These are phyloP conservation scores for Drosophila sp. DNA, from an alignment of 1,140 invertebrate genomes.

Conservation along the genomic window DNA sequence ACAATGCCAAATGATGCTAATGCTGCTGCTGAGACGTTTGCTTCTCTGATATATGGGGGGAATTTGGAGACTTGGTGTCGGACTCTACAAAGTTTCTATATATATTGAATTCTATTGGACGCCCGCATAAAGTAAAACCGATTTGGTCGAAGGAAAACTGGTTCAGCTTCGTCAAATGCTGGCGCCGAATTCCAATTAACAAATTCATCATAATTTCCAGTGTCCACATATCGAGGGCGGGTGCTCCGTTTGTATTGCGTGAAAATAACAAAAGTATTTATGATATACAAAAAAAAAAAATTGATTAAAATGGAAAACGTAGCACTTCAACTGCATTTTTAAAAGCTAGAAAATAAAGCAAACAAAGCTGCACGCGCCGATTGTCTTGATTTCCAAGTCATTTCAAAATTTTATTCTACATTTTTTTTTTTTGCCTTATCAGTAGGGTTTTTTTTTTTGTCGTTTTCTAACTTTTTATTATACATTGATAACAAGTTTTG, in stretches of 20 bases:
- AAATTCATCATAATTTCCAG: conserved; percentile 80
- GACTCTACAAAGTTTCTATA: neutral
- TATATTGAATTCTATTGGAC: conserved; percentile 1
- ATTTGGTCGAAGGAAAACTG: conserved; percentile 51
- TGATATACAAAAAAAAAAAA: conserved; percentile 24
- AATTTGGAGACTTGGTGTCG: conserved; percentile 28
- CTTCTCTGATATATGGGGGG: conserved; percentile 39
- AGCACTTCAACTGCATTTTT: conserved; percentile 28
- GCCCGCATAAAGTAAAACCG: conserved; percentile 28
- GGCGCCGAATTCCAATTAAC: conserved; percentile 76
- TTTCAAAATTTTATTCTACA: conserved; percentile 23
- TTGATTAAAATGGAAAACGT: neutral
- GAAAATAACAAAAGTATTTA: conserved; percentile 33
- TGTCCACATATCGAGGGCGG: conserved; percentile 60
- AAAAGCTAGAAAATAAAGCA: conserved; percentile 28
- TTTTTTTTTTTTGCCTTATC: conserved; percentile 54
- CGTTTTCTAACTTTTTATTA: conserved; percentile 74
- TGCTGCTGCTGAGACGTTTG: conserved; percentile 19
- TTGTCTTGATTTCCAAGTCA: conserved; percentile 30
- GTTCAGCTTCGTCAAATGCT: conserved; percentile 55
- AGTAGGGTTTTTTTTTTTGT: conserved; percentile 44
- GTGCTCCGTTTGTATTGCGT: conserved; percentile 1
- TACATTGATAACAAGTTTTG: conserved; percentile 71
- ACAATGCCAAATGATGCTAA: conserved; percentile 75
- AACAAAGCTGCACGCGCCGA: conserved; percentile 43